phyloP scores from a whole-genome alignment of 2,888 invertebrate species.

The Plusia festucae region DNA sequence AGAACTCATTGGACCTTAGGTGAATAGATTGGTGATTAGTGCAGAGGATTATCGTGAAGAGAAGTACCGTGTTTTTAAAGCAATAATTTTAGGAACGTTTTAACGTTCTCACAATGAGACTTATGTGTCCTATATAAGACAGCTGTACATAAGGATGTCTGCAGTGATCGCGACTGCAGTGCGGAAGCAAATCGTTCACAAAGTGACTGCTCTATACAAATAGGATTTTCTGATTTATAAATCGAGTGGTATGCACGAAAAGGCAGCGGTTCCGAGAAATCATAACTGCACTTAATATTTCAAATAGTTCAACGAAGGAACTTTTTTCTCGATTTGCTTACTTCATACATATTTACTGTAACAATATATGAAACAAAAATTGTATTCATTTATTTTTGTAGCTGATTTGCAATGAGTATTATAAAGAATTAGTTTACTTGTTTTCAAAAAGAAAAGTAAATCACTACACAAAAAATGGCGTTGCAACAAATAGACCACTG shows the following conservation, averaged over 20 bases:
- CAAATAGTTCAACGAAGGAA: background rate
- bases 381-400: too few species aligned
- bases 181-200: conserved; percentile 9
- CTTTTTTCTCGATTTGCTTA: background rate
- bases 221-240: background rate
- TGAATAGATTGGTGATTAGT: too few species aligned
- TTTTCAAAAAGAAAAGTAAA: too few species aligned
- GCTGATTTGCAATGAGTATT: too few species aligned
- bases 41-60: too few species aligned
- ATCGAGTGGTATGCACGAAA: background rate
- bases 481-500: too few species aligned
- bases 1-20: too few species aligned
- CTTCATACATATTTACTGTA: background rate
- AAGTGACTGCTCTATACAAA: conserved; percentile 5
- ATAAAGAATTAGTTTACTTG: too few species aligned
- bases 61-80: too few species aligned
- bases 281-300: background rate
- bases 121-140: background rate
- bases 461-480: too few species aligned
- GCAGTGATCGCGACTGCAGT: conserved; percentile 1
- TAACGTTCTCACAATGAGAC: background rate
- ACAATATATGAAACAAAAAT: background rate
- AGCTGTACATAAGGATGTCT: conserved; percentile 5
- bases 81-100: too few species aligned
- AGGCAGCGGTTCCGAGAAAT: background rate